phyloP scores from a whole-genome alignment of 1,140 invertebrate species.

The Dendrolimus punctatus region DNA sequence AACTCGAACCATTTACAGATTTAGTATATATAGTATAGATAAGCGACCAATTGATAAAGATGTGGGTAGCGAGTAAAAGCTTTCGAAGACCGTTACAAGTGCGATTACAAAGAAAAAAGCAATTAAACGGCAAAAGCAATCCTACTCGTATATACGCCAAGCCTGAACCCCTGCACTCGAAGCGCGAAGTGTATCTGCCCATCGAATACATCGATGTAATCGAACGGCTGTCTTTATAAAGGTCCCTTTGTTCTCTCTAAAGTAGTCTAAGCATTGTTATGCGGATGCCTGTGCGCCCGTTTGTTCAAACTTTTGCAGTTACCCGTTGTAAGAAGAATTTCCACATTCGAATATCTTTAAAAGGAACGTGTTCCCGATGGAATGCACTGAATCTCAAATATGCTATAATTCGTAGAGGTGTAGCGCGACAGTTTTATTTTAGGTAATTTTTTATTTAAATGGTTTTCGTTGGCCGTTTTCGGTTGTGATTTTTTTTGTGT shows the following conservation, averaged over 20 bases:
- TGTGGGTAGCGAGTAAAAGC: background rate
- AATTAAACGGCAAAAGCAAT: background rate
- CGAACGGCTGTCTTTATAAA: slow-evolving; percentile 13
- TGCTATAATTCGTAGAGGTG: no score
- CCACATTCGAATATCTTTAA: no score
- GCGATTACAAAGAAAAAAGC: no score
- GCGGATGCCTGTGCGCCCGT: slow-evolving; percentile 15
- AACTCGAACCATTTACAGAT: background rate
- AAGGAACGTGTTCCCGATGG: no score
- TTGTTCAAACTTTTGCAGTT: slow-evolving; percentile 15
- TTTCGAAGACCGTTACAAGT: background rate
- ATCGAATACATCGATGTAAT: slow-evolving; percentile 14
- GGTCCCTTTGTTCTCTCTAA: slow-evolving; percentile 20
- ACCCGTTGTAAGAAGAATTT: background rate
- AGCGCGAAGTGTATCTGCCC: slow-evolving; percentile 1
- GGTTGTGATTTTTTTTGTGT: no score
- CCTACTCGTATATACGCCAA: background rate
- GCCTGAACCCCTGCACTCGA: no score
- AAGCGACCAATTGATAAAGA: no score
- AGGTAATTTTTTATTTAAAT: no score
- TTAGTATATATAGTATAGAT: no score
- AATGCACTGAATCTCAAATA: no score
- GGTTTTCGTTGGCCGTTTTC: no score
- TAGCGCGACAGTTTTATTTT: no score
- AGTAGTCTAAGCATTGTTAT: slow-evolving; percentile 20